These are phyloP conservation scores for Sebastiscus albofasciatus DNA, from an alignment of 2,797 vertebrate species.

Conservation along the genomic window DNA sequence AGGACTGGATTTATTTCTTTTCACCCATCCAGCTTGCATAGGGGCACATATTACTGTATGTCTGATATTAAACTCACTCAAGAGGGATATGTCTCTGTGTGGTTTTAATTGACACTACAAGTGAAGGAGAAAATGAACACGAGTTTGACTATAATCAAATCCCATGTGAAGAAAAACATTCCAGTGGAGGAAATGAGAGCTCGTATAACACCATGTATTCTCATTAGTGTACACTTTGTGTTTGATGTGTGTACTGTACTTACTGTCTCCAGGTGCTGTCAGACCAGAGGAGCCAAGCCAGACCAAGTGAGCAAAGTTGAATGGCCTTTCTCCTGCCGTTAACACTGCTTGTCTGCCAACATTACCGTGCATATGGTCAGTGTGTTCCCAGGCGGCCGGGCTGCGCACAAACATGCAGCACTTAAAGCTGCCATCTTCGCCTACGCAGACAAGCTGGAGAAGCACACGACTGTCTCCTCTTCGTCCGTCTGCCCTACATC, in stretches of 20 bases:
- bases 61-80: slow-evolving; percentile 42
- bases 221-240: slow-evolving; percentile 40
- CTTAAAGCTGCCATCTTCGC: slow-evolving; percentile 68
- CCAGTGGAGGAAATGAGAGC: slow-evolving; percentile 22
- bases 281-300: slow-evolving; percentile 27
- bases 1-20: slow-evolving; percentile 42
- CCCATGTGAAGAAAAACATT: slow-evolving; percentile 41
- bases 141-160: slow-evolving; percentile 39
- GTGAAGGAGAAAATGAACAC: slow-evolving; percentile 31
- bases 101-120: slow-evolving; percentile 57
- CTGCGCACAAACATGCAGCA: slow-evolving; percentile 44
- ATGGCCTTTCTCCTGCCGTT: slow-evolving; percentile 69
- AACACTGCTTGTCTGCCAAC: slow-evolving; percentile 66
- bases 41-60: slow-evolving; percentile 15
- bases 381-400: slow-evolving; percentile 67
- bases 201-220: slow-evolving; percentile 39
- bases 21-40: slow-evolving; percentile 13
- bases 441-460: slow-evolving; percentile 38
- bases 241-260: slow-evolving; percentile 10
- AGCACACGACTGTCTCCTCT: slow-evolving; percentile 36
- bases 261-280: slow-evolving; percentile 45
- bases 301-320: slow-evolving; percentile 63
- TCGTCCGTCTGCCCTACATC: slow-evolving; percentile 56
- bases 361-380: slow-evolving; percentile 78
- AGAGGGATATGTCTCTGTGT: slow-evolving; percentile 29